These are phyloP conservation scores for Leptodirus hochenwartii DNA, from an alignment of 2,888 invertebrate genomes.

Conservation along the genomic window DNA sequence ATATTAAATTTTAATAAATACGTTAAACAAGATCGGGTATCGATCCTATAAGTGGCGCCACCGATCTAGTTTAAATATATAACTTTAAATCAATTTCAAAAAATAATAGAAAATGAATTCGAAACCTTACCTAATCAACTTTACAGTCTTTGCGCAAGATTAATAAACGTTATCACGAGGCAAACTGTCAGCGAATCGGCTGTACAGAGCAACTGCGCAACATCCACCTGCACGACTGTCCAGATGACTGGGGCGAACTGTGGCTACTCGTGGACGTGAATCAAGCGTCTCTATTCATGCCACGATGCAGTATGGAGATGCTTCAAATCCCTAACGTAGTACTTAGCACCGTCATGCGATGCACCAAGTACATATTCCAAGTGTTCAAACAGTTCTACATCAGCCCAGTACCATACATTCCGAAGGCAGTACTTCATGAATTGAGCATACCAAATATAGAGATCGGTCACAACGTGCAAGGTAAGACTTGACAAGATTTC, in stretches of 20 bases:
- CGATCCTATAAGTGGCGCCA: too few relatives aligned
- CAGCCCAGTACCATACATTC: conserved; percentile 18
- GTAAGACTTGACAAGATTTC: too few relatives aligned
- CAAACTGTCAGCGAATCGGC: conserved; percentile 15
- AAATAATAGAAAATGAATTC: too few relatives aligned
- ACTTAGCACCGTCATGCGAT: conserved; percentile 22
- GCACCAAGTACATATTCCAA: conserved; percentile 21
- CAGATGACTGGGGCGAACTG: conserved; percentile 20
- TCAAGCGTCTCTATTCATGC: conserved; percentile 22
- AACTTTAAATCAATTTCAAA: too few relatives aligned
- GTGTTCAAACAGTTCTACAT: conserved; percentile 22
- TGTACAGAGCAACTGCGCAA: conserved; percentile 13
- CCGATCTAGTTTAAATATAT: too few relatives aligned
- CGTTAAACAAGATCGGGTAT: too few relatives aligned
- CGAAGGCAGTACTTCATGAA: conserved; percentile 14
- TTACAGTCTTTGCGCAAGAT: conserved; percentile 17
- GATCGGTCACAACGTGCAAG: conserved; percentile 19
- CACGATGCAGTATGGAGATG: conserved; percentile 21
- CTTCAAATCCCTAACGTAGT: conserved; percentile 20
- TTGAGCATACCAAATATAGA: conserved; percentile 17
- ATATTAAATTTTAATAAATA: too few relatives aligned
- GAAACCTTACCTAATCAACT: too few relatives aligned
- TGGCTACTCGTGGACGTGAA: conserved; percentile 26
- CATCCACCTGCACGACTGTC: conserved; percentile 12
- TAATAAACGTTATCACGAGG: conserved; percentile 18